A percentile compares a stretch with the other conserved stretches of the same genome.
Evolutionary conservation across 1,140 invertebrate genomes (phyloP).

Genomic region (Habropoda laboriosa): DNA sequence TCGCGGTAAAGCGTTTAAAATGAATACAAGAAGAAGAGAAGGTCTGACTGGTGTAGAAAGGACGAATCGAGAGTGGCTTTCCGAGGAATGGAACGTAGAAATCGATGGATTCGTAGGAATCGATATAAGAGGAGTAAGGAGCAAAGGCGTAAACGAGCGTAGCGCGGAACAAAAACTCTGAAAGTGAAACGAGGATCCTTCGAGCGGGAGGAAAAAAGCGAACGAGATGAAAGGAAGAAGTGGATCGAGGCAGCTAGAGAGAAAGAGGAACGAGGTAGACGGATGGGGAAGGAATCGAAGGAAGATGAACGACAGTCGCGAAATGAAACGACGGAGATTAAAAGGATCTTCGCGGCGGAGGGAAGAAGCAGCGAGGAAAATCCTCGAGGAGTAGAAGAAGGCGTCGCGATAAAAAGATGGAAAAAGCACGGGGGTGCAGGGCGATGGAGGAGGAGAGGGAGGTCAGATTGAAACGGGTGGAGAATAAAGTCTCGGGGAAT

Average conservation of each 20-base stretch:
- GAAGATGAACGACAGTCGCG: slow-evolving; percentile 33
- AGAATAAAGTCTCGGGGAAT: slow-evolving; percentile 37
- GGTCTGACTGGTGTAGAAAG: not conserved
- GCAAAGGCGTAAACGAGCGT: not conserved
- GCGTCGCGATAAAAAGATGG: slow-evolving; percentile 8
- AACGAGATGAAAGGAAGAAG: not conserved
- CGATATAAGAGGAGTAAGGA: too few species aligned
- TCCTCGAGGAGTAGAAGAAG: not conserved
- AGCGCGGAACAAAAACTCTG: not conserved
- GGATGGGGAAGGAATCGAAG: not conserved
- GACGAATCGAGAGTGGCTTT: slow-evolving; percentile 4
- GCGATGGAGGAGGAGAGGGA: not conserved
- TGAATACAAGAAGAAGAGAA: not conserved
- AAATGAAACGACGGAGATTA: slow-evolving; percentile 32
- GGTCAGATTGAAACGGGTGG: slow-evolving; percentile 51
- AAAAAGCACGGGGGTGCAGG: not conserved
- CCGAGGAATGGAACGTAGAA: not conserved
- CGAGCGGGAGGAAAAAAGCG: not conserved
- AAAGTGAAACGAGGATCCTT: not conserved
- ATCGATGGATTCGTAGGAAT: not conserved
- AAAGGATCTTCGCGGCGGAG: slow-evolving; percentile 17
- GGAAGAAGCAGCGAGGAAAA: slow-evolving; percentile 13
- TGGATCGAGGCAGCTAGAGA: not conserved
- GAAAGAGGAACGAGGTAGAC: not conserved
- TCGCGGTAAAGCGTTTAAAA: slow-evolving; percentile 7